These are phyloP conservation scores for Lottia scabra DNA, from an alignment of 2,888 invertebrate species.

Conservation along the genomic window DNA sequence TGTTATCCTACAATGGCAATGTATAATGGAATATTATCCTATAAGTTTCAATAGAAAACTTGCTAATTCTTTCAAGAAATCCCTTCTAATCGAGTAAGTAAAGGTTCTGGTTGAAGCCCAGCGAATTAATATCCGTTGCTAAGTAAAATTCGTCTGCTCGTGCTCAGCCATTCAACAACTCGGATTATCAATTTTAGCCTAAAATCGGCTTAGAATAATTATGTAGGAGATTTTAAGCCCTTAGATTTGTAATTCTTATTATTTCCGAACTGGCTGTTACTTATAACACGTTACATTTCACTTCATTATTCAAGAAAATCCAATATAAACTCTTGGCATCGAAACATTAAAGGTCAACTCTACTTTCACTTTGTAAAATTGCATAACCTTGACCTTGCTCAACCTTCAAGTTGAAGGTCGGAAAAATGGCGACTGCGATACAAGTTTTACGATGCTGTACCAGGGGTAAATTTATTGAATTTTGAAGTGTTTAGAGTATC, in stretches of 20 bases:
- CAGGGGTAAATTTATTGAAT: slow-evolving; percentile 29
- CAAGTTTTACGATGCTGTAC: slow-evolving; percentile 37
- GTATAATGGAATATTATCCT: too few species aligned
- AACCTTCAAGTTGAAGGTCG: slow-evolving; percentile 26
- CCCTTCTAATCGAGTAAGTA: too few species aligned
- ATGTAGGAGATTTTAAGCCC: neutral
- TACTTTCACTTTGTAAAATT: neutral
- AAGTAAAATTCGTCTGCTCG: slow-evolving; percentile 2
- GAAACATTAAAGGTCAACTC: neutral
- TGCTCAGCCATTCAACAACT: neutral
- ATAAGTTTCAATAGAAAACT: too few species aligned
- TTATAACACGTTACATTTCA: too few species aligned
- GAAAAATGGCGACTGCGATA: slow-evolving; percentile 42
- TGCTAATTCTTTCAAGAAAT: too few species aligned
- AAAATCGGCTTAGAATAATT: neutral
- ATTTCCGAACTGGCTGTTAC: too few species aligned
- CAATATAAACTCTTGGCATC: too few species aligned
- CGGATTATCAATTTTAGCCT: neutral
- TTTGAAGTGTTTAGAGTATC: too few species aligned
- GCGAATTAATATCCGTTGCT: neutral
- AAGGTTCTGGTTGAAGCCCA: neutral
- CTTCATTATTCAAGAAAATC: too few species aligned
- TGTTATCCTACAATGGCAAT: too few species aligned
- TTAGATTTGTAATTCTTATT: too few species aligned
- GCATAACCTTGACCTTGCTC: slow-evolving; percentile 6